Conservation (phyloP, 1,140 invertebrate genomes). For the Littorina saxatilis region DNA sequence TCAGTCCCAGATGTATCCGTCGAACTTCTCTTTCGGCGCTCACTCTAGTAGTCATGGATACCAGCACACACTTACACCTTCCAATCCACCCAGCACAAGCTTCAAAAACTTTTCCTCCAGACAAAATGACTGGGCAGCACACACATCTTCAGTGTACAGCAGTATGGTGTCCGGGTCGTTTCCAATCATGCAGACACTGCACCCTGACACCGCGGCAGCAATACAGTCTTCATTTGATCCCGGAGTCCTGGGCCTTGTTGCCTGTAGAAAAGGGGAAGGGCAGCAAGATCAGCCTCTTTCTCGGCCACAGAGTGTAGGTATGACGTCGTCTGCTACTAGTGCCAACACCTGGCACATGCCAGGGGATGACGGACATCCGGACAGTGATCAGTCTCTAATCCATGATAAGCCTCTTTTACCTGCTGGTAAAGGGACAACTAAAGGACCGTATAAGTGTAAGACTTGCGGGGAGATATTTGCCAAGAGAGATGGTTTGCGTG, state of each 20-base stretch:
- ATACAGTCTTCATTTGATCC: conserved; percentile 38
- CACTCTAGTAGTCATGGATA: conserved; percentile 29
- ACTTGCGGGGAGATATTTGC: conserved; percentile 33
- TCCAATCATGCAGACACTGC: conserved; percentile 34
- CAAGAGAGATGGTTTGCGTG: conserved; percentile 28
- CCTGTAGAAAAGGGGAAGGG: conserved; percentile 31
- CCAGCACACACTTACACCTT: conserved; percentile 26
- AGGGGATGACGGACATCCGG: conserved; percentile 6
- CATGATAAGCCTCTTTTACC: background rate
- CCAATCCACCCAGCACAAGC: background rate
- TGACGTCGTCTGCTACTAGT: conserved; percentile 9
- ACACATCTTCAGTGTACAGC: conserved; percentile 34
- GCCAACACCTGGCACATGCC: conserved; percentile 31
- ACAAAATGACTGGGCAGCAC: conserved; percentile 35
- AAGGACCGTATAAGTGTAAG: conserved; percentile 29
- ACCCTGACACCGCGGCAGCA: conserved; percentile 34
- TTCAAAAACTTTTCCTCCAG: conserved; percentile 34
- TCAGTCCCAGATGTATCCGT: conserved; percentile 31
- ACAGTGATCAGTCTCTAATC: conserved; percentile 5
- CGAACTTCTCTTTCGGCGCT: conserved; percentile 24
- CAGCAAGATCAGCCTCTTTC: conserved; percentile 18
- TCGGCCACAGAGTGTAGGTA: conserved; percentile 18
- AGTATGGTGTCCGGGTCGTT: conserved; percentile 31
- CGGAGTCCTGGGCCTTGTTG: conserved; percentile 28
- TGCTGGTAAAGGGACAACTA: background rate